phyloP scores from a whole-genome alignment of 1,140 invertebrate species.

The Diachasma alloeum region DNA sequence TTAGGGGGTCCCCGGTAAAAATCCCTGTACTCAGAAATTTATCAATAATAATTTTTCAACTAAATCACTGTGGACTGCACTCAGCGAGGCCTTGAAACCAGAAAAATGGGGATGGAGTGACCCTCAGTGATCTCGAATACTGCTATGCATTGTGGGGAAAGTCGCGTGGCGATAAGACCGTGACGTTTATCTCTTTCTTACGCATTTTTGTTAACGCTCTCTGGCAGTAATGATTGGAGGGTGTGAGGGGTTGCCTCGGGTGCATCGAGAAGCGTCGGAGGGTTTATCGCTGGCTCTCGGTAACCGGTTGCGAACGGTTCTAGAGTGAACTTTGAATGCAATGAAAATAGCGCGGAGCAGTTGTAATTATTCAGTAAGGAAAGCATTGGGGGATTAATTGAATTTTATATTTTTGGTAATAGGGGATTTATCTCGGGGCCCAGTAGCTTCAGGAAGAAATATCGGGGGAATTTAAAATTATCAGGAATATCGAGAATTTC shows the following conservation, averaged over 20 bases:
- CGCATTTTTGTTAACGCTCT: not conserved
- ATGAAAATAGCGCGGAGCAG: not conserved
- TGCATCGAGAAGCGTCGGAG: not conserved
- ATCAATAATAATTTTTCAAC: not conserved
- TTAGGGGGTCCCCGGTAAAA: not conserved
- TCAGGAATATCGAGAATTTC: too few species aligned
- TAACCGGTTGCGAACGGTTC: slow-evolving; percentile 9
- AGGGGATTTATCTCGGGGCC: too few species aligned
- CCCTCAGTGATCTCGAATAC: not conserved
- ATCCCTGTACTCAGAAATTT: not conserved
- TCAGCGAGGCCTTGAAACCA: not conserved
- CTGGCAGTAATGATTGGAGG: not conserved
- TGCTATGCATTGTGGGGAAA: not conserved
- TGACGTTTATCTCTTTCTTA: not conserved
- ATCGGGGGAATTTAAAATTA: too few species aligned
- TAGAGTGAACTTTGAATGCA: slow-evolving; percentile 14
- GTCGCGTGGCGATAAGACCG: slow-evolving; percentile 21
- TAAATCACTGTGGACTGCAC: not conserved
- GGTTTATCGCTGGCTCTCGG: not conserved
- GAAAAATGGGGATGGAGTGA: not conserved
- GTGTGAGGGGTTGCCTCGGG: not conserved
- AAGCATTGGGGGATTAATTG: too few species aligned
- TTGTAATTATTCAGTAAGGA: not conserved
- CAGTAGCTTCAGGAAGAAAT: too few species aligned
- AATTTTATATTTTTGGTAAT: too few species aligned